Evolutionary conservation across 2,113 vertebrate genomes (phyloP), one percentile per base, ranked within the genome.

Genomic region (Mirza zaza): DNA sequence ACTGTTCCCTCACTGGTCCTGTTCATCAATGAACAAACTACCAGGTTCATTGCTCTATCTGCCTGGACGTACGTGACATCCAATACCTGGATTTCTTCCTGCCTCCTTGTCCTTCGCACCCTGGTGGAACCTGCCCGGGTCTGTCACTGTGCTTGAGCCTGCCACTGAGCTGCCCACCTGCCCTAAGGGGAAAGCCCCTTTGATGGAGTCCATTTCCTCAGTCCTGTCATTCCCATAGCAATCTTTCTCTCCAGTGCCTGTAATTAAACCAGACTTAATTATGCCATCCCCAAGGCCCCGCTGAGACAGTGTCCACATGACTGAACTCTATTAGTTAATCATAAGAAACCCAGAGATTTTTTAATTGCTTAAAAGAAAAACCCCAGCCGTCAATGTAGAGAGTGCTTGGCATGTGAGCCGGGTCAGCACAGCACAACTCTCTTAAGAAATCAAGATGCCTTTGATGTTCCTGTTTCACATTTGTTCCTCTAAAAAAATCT

Each of bases 101-200:
- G 18, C 34, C 36, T 84, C 50, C 42, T 79, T 75, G 20, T 3
- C 55, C 39, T 81, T 42, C 29, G 75, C 6, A 20, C 12, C 12
- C 4, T 76, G 42, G 2, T 15, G 12, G 4, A 68, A 23, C 48
- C 6, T 5, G 4, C 13, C 42, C 27, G 23, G 48, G 13, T 27
- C 63, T 57, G 39, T 50, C 27, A 59, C 29, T 93, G 39, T 75
- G 20, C 42, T 32, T 14, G 45, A 79, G 23, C 2, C 13, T 42
- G 34, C 21, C 57, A 20, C 14, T 67, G 3, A 7, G 21, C 1
- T 57, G 71, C 15, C 25, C 71, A 82, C 8, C 32, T 29, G 3
- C 17, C 45, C 15, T 32, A 0, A 3, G 27, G 15, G 4, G 23
- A 18, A 6, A 23, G 18, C 0, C 0, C 29, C 5, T 13, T 45